Conservation (phyloP, 2,113 vertebrate genomes). For the Sitta europaea region DNA sequence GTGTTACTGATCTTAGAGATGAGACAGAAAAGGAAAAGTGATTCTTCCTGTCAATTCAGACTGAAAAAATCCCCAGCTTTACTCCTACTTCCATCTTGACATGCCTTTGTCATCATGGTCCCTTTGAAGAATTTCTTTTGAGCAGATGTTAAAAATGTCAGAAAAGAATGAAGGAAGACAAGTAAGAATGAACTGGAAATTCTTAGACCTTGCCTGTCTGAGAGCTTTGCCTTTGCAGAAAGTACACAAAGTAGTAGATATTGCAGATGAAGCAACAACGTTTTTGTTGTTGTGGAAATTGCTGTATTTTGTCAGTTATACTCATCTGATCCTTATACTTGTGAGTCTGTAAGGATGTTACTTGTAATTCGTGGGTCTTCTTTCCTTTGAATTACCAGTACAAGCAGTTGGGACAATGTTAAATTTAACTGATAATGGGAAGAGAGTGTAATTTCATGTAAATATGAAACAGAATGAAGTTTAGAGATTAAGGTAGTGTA, state of each 20-base stretch:
- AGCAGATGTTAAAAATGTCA: neutral
- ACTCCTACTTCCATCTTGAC: neutral
- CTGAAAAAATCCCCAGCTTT: neutral
- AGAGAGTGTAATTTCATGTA: neutral
- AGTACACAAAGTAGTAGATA: neutral
- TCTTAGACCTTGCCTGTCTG: neutral
- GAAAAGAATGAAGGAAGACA: neutral
- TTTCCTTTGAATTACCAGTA: neutral
- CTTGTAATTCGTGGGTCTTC: neutral
- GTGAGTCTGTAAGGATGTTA: neutral
- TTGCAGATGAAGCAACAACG: neutral
- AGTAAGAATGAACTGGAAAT: neutral
- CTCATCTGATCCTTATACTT: neutral
- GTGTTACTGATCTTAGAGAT: neutral
- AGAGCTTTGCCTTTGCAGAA: neutral
- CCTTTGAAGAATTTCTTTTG: slow-evolving; percentile 41
- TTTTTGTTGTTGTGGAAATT: neutral
- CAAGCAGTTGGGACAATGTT: neutral
- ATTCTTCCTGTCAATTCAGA: neutral
- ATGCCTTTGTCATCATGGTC: neutral
- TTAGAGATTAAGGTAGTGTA: neutral
- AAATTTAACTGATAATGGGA: neutral
- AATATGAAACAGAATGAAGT: neutral
- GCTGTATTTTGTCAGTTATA: neutral
- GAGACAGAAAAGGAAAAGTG: neutral